Evolutionary conservation across 2,888 invertebrate species (phyloP).

Genomic region (Rhagium mordax): DNA sequence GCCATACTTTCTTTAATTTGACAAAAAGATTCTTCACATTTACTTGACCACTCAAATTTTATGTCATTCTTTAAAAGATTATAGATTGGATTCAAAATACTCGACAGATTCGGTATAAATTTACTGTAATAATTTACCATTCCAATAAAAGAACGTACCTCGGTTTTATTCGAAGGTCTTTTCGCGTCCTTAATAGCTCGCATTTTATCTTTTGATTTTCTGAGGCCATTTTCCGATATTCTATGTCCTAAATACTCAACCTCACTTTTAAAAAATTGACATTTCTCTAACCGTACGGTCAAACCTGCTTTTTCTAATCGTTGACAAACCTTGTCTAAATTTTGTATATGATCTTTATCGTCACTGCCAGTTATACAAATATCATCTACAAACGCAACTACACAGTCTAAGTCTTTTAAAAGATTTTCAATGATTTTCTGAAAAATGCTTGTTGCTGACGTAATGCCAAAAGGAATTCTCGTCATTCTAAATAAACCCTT

Average conservation of each 20-base stretch:
- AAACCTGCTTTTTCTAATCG: constrained; percentile 45
- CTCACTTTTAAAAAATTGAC: constrained; percentile 58
- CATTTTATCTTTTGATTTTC: constrained; percentile 38
- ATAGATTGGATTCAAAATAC: constrained; percentile 40
- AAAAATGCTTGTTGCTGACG: constrained; percentile 62
- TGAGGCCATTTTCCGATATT: constrained; percentile 32
- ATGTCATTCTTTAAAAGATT: constrained; percentile 32
- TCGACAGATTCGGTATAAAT: constrained; percentile 34
- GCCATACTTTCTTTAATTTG: constrained; percentile 33
- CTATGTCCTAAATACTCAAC: constrained; percentile 59
- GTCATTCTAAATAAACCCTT: constrained; percentile 61
- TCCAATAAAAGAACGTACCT: constrained; percentile 37
- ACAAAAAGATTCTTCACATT: constrained; percentile 36
- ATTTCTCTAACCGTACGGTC: constrained; percentile 58
- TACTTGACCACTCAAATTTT: constrained; percentile 29
- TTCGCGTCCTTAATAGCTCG: constrained; percentile 40
- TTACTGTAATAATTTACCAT: constrained; percentile 41
- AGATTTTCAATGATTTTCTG: constrained; percentile 62
- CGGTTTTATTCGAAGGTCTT: constrained; percentile 32
- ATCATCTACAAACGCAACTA: constrained; percentile 60
- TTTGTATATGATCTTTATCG: not conserved
- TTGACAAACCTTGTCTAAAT: constrained; percentile 46
- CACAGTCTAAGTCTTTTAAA: constrained; percentile 56
- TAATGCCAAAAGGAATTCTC: constrained; percentile 62
- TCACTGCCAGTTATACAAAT: constrained; percentile 52